Base-by-base conservation (phyloP, 1,140 invertebrate genomes). In the Saccostrea echinata region DNA sequence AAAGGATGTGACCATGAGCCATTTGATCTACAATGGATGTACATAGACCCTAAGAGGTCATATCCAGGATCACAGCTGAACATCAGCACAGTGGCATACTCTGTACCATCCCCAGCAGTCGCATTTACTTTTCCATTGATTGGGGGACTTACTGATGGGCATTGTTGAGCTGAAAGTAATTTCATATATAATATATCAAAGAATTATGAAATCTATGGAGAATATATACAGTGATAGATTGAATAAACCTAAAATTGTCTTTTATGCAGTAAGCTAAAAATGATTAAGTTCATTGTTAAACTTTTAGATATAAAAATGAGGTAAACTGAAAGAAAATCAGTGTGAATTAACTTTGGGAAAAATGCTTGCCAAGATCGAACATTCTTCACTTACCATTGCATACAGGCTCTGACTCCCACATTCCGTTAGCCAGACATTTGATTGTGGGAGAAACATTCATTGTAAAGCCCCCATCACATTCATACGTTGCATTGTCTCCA, bases 401-500 rank as follows among this genome's bases (percentile, higher is more conserved):
- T 30, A 1, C 12, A 33, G 85, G 84, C n/a, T n/a, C n/a, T n/a
- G n/a, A n/a, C 57, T 84, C 57, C 88, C 88, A 88, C 33, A 35
- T 88, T 84, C 88, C 88, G 35, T 88, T n/a, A n/a, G 18, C 12
- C 24, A 71, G 9, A 88, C 88, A 88, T 76, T 83, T 30, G 21
- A 86, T 86, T 3, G 55, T 43, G 27, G 33, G 27, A 24, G 71
- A 16, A 18, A 13, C 57, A 51, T 30, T 30, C 57, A 86, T 43
- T 53, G 86, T 84, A 30, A 88, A 88, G 24, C 88, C 88, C 24
- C 76, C 81, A 43, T 86, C 71, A 35, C 88, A 88, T 51, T 55
- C 24, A 43, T 88, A 88, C n/a, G 88, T 88, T 18, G 84, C 88
- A 80, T 88, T 88, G 16, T 18, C 57, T 68, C 84, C 88, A 52